Percentiles rank a stretch among this genome's conserved stretches.
Conservation (phyloP, 2,113 vertebrate species). For the Holacanthus passer region DNA sequence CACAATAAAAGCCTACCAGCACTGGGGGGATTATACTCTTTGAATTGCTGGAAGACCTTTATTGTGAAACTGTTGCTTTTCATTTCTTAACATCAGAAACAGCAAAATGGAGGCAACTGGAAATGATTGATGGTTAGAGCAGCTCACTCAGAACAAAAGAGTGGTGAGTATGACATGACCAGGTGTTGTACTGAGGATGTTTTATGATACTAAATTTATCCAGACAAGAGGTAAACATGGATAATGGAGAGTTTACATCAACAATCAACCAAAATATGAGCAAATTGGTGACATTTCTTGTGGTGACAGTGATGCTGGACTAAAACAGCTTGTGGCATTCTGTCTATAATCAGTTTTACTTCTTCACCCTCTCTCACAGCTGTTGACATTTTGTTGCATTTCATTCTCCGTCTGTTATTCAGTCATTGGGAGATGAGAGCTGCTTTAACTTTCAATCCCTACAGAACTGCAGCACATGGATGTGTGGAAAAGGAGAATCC, state of each 20-base stretch:
- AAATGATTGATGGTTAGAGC: neutral
- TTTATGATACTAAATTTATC: neutral
- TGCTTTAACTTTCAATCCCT: conserved; percentile 8
- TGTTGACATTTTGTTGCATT: neutral
- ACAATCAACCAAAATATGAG: neutral
- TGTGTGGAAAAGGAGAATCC: conserved; percentile 16
- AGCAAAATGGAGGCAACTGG: neutral
- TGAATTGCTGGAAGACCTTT: neutral
- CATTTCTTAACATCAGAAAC: neutral
- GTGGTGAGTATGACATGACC: neutral
- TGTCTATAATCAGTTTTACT: neutral
- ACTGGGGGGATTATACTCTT: neutral
- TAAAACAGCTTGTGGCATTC: neutral
- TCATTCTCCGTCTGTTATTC: neutral
- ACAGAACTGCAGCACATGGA: neutral
- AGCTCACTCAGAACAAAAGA: neutral
- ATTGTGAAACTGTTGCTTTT: neutral
- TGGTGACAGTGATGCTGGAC: neutral
- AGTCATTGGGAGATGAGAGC: conserved; percentile 14
- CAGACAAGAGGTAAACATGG: neutral
- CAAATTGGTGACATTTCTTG: neutral
- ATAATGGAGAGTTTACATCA: neutral
- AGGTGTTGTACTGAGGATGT: neutral
- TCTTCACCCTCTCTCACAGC: neutral
- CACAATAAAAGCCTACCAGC: neutral